Evolutionary conservation across 2,888 invertebrate species (phyloP), one percentile per base, ranked within the genome.

Genomic region (Dicyrtomina minuta): DNA sequence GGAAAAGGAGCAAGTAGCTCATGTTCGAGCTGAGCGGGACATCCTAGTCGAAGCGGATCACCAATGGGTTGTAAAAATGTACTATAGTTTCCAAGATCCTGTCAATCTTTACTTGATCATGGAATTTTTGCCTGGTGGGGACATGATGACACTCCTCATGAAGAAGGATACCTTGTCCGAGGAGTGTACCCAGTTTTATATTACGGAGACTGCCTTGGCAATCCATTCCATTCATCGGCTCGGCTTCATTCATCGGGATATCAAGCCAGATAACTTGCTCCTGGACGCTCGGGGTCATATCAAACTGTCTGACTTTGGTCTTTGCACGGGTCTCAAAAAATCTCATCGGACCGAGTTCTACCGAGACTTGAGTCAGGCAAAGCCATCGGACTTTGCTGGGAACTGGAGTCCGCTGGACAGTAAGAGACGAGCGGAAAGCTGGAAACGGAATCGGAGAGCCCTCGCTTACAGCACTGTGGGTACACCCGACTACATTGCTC

Each of bases 11-110:
- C 98, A 99, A 86, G 89, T 91, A 76, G 97, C 97, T 10, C 97
- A 98, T 82, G 97, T 98, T 17, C 86, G 99, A 75, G 99, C 99
- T 1, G 99, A 99, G 83, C 87, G 99, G 72, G 99, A 99, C 83
- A 93, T 99, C 73, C 86, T 99, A 65, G 98, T 98, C 22, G 98
- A 99, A 83, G 99, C 99, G 0, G 99, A 99, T 83, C 98, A 99
- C 82, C 96, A 97, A 81, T 99, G 99, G 99, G 98, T 99, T 75
- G 99, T 99, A 72, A 99, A 97, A 85, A 99, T 99, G 99, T 99
- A 96, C 85, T 99, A 98, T 87, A 96, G 96, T 82, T 98, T 98
- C 86, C 88, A 90, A 83, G 99, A 99, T 84, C 92, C 95, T 58
- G 91, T 95, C 82, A 99, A 98, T 86, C 87, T 99, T 75, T 99